Evolutionary conservation across 2,888 invertebrate genomes (phyloP).

Genomic region (Criorhina ranunculi): DNA sequence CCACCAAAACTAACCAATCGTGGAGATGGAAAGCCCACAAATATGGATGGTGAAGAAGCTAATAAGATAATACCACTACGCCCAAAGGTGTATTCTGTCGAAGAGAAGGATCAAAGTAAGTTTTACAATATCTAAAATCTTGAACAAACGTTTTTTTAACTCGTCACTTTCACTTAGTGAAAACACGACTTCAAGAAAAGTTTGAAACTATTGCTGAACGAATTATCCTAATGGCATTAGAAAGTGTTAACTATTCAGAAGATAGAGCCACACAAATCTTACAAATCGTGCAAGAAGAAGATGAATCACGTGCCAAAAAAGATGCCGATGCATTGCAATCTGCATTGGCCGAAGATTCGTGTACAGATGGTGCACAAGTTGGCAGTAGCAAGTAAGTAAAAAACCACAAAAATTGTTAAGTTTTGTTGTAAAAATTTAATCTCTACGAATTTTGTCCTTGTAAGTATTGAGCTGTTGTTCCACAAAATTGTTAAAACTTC

Average conservation of each 20-base stretch:
- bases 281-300: conserved; percentile 88
- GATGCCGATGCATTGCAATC: conserved; percentile 75
- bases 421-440: conserved; percentile 3
- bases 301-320: conserved; percentile 84
- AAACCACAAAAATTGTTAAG: not conserved
- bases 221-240: conserved; percentile 93
- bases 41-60: conserved; percentile 78
- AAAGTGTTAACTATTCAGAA: conserved; percentile 94
- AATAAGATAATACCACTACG: conserved; percentile 83
- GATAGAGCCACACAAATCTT: conserved; percentile 92
- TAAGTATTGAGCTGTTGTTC: conserved; percentile 64
- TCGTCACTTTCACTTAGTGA: conserved; percentile 89
- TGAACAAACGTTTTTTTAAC: too few species aligned
- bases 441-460: conserved; percentile 27
- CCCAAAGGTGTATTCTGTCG: conserved; percentile 88
- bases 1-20: conserved; percentile 85
- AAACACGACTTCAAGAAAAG: conserved; percentile 88
- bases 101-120: conserved; percentile 90
- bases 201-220: conserved; percentile 92
- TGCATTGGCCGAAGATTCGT: conserved; percentile 66
- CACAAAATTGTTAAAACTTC: conserved; percentile 69
- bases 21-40: conserved; percentile 83
- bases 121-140: not conserved
- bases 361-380: conserved; percentile 48
- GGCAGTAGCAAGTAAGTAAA: conserved; percentile 67